These are phyloP conservation scores for Pygocentrus nattereri DNA, from an alignment of 2,797 vertebrate species.

Conservation along the genomic window DNA sequence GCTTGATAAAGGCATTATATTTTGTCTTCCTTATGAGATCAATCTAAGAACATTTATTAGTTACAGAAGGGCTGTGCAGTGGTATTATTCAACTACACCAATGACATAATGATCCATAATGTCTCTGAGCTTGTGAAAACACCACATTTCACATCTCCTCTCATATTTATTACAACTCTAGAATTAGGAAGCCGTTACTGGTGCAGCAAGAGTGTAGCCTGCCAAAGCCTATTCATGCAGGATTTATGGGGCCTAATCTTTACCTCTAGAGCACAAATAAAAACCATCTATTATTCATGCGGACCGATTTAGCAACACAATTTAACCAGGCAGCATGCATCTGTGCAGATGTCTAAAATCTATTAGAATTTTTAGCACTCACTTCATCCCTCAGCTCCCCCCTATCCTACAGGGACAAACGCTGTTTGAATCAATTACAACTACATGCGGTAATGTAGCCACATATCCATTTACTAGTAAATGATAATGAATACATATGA, in stretches of 20 bases:
- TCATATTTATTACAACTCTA: constrained; percentile 21
- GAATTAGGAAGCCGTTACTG: constrained; percentile 24
- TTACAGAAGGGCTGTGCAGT: background rate
- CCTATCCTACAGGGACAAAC: background rate
- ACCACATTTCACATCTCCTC: constrained; percentile 19
- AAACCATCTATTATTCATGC: constrained; percentile 51
- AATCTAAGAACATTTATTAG: background rate
- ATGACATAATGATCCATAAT: background rate
- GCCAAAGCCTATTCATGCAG: constrained; percentile 35
- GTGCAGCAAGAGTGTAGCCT: constrained; percentile 26
- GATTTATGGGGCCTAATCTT: constrained; percentile 39
- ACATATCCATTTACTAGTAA: background rate
- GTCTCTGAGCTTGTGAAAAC: background rate
- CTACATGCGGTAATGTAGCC: background rate
- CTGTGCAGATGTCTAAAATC: constrained; percentile 27
- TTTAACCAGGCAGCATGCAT: constrained; percentile 31
- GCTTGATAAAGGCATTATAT: too few species aligned
- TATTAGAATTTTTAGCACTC: constrained; percentile 30
- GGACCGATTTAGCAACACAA: constrained; percentile 35
- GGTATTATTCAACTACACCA: too few species aligned
- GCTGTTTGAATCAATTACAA: constrained; percentile 14
- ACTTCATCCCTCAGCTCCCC: background rate
- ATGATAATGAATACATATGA: background rate
- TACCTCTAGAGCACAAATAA: constrained; percentile 32
- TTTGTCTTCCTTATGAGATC: too few species aligned